A percentile compares a stretch with the other conserved stretches of the same genome.
Conservation (phyloP, 1,140 invertebrate genomes). For the Dryas iulia region DNA sequence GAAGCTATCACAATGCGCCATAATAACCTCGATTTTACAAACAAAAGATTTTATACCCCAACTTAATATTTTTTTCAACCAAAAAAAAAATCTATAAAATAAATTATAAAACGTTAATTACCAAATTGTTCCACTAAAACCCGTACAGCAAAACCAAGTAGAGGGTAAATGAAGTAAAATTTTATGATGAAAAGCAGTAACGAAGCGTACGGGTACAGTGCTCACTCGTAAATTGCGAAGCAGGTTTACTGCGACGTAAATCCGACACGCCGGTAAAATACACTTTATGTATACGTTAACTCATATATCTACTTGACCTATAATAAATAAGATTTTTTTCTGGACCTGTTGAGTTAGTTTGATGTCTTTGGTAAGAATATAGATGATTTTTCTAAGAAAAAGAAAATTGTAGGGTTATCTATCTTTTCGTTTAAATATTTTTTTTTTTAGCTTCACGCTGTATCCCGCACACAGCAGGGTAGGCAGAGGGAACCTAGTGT, state of each 20-base stretch:
- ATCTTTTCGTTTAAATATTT: no score
- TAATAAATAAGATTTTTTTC: background rate
- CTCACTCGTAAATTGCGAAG: background rate
- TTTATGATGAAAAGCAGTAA: conserved; percentile 3
- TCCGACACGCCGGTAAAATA: background rate
- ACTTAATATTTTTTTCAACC: no score
- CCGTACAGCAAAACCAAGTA: background rate
- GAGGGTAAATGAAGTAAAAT: background rate
- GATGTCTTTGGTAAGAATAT: no score
- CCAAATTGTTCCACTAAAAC: background rate
- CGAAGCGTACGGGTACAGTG: background rate
- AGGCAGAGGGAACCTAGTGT: no score
- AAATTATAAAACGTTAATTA: background rate
- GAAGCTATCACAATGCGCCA: no score
- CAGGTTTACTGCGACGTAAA: background rate
- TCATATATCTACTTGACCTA: background rate
- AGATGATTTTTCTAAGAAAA: no score
- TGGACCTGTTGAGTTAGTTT: background rate
- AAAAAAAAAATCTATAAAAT: no score
- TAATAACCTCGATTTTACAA: no score
- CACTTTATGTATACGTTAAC: background rate
- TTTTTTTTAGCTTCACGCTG: no score
- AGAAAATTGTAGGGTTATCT: no score
- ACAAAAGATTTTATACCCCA: no score
- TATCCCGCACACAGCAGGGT: no score